Evolutionary conservation across 2,888 invertebrate species (phyloP).

Genomic region (Anoncus sp.): DNA sequence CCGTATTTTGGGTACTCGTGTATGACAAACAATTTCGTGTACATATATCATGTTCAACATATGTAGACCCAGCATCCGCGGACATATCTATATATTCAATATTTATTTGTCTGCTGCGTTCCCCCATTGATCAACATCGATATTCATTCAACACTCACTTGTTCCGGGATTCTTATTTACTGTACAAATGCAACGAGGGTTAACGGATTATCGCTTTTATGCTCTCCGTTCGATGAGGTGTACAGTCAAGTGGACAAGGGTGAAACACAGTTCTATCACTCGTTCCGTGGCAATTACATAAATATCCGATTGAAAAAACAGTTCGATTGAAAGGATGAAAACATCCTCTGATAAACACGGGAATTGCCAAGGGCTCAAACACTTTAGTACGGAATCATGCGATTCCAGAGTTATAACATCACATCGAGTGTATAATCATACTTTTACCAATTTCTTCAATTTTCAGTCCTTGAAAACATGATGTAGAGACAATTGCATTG

Average conservation of each 20-base stretch:
- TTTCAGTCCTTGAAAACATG: not conserved
- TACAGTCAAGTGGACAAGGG: constrained; percentile 5
- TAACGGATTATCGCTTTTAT: constrained; percentile 31
- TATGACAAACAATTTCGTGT: constrained; percentile 41
- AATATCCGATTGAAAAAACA: not conserved
- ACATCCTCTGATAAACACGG: not conserved
- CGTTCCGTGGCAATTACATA: constrained; percentile 7
- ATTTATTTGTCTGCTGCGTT: constrained; percentile 16
- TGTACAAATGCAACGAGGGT: not conserved
- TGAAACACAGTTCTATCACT: not conserved
- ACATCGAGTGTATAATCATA: not conserved
- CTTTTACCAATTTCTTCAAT: not conserved
- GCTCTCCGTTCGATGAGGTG: not conserved
- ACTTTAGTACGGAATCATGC: not conserved
- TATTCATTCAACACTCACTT: constrained; percentile 24
- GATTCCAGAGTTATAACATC: not conserved
- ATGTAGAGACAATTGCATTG: too few relatives aligned
- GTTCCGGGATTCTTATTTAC: constrained; percentile 13
- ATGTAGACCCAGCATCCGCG: not conserved
- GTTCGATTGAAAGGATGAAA: not conserved
- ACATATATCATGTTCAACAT: constrained; percentile 22
- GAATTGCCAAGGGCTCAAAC: not conserved
- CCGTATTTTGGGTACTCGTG: constrained; percentile 39
- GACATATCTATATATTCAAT: constrained; percentile 6
- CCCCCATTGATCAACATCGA: constrained; percentile 30